Base-by-base conservation (phyloP, 2,888 invertebrate genomes). In the Pilophorus perplexus region DNA sequence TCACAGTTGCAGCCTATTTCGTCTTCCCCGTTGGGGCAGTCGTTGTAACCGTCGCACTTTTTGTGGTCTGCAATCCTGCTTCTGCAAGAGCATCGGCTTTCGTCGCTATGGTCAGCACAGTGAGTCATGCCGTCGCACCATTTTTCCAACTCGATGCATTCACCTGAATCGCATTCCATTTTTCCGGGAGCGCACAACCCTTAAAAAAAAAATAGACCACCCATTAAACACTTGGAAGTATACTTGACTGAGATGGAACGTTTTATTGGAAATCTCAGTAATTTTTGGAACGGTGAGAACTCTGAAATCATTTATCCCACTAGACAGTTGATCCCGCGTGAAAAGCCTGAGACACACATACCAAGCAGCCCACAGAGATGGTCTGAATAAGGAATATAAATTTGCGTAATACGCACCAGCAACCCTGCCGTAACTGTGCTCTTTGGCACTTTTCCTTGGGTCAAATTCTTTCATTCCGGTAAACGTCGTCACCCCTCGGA, bases 1-100 rank as follows among this genome's bases (percentile, higher is more conserved):
- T n/a, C n/a, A n/a, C n/a, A n/a, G n/a, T n/a, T n/a, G n/a, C 91
- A 92, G 18, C 85, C 88, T 73, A 85, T 78, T 79, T 92, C 91
- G 73, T 91, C 91, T 78, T 89, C 89, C 18, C 86, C 88, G 72
- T 83, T 82, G 0, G 90, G 91, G 75, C 90, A 92, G 74, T 92
- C 92, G 50, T 84, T 83, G 74, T 87, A 90, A 14, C 89, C 89
- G 76, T 93, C 93, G 74, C 93, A 93, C 0, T 85, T 75, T 71
- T 88, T 82, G 2, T 82, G 78, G 48, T 79, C 78, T 14, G 82
- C 81, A 10, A 92, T 81, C 66, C 89, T 82, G n/a, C 84, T 79
- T 67, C 81, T 84, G 74, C 93, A 93, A 0, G 83, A 81, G 73
- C 93, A 93, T 10, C 79, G 78, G 0, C 79, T 78, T 76, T 93